Conservation (phyloP, 2,888 invertebrate genomes). For the Serrognathus titanus region DNA sequence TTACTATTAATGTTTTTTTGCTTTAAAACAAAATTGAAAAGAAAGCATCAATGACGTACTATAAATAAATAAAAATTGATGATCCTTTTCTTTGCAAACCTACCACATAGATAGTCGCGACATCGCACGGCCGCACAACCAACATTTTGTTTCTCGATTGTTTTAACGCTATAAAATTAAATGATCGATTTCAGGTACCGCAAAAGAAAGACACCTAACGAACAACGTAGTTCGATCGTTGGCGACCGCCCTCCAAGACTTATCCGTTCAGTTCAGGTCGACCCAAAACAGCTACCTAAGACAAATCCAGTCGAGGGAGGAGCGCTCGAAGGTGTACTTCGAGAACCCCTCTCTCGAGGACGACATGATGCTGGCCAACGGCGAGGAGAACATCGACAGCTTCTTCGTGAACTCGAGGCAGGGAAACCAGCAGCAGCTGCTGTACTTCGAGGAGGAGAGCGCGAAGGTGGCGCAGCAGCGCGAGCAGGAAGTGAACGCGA, state of each 20-base stretch:
- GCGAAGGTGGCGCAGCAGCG: constrained; percentile 68
- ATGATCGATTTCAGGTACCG: constrained; percentile 55
- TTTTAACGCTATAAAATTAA: too few relatives aligned
- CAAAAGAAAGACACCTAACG: constrained; percentile 74
- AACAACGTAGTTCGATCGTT: constrained; percentile 82
- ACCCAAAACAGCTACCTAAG: constrained; percentile 85
- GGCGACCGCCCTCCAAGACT: constrained; percentile 81
- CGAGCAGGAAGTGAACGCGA: constrained; percentile 85
- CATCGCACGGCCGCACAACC: too few relatives aligned
- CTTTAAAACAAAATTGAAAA: too few relatives aligned
- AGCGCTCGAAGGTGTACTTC: constrained; percentile 86
- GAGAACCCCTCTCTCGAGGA: constrained; percentile 51
- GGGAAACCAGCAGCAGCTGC: constrained; percentile 68
- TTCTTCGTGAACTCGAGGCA: constrained; percentile 45
- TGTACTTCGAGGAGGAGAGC: constrained; percentile 82
- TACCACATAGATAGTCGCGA: too few relatives aligned
- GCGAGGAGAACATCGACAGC: constrained; percentile 57
- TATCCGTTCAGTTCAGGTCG: constrained; percentile 77
- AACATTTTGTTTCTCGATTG: too few relatives aligned
- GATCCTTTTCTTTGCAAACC: too few relatives aligned
- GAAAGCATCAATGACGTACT: too few relatives aligned
- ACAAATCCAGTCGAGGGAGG: constrained; percentile 86
- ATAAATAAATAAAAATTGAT: too few relatives aligned
- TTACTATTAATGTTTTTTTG: too few relatives aligned
- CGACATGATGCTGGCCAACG: constrained; percentile 48